These are phyloP conservation scores for Drosophila lutescens DNA, from an alignment of 2,888 invertebrate genomes.

Conservation along the genomic window DNA sequence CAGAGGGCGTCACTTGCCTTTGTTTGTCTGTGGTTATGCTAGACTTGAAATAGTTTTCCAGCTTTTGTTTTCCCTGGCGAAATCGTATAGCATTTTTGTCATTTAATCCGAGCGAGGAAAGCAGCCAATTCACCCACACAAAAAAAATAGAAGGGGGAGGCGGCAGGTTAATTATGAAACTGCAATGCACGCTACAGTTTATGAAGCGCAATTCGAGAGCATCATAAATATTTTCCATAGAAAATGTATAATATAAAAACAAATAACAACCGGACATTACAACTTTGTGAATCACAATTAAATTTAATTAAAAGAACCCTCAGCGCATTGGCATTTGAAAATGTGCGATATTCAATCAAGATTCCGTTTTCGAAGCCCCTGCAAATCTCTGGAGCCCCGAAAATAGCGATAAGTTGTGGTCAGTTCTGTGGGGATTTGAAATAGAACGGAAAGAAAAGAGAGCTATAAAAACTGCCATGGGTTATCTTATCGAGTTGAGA, in stretches of 20 bases:
- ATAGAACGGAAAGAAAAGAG: slow-evolving; percentile 1
- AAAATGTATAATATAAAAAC: background rate
- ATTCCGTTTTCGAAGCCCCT: slow-evolving; percentile 26
- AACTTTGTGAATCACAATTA: slow-evolving; percentile 11
- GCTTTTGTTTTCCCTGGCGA: slow-evolving; percentile 32
- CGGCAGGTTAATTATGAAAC: slow-evolving; percentile 47
- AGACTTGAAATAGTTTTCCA: slow-evolving; percentile 33
- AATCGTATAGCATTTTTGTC: slow-evolving; percentile 49
- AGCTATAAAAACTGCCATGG: slow-evolving; percentile 8
- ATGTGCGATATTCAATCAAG: slow-evolving; percentile 31
- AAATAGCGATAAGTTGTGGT: slow-evolving; percentile 40
- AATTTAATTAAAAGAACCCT: slow-evolving; percentile 26
- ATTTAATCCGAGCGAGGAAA: slow-evolving; percentile 38
- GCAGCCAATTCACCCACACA: slow-evolving; percentile 16
- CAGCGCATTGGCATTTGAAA: slow-evolving; percentile 20
- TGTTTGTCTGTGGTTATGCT: slow-evolving; percentile 37
- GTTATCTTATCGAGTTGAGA: slow-evolving; percentile 67
- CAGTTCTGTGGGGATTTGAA: slow-evolving; percentile 27
- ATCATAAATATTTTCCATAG: background rate
- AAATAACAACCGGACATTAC: too few species aligned
- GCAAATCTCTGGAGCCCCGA: slow-evolving; percentile 26
- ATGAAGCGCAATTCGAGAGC: slow-evolving; percentile 29
- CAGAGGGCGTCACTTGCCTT: slow-evolving; percentile 27
- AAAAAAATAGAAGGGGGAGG: background rate
- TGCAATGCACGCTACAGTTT: slow-evolving; percentile 19